Percentiles rank a stretch among this genome's conserved stretches.
phyloP scores from a whole-genome alignment of 2,113 vertebrate species.

The Stomatorhinus ivindoensis region DNA sequence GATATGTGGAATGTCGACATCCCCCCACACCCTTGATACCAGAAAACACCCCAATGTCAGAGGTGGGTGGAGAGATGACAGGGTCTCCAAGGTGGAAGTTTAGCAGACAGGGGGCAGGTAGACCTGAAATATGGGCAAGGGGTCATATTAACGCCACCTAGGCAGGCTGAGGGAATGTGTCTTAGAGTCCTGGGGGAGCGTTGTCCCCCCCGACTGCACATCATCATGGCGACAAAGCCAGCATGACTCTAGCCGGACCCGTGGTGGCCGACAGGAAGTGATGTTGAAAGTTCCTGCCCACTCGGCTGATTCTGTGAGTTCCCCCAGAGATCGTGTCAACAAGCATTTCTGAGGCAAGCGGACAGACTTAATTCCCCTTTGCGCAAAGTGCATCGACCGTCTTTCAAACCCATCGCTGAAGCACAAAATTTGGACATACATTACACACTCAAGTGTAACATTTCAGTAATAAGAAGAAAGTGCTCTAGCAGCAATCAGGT shows the following conservation, averaged over 20 bases:
- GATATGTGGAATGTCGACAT: background rate
- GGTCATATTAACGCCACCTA: conserved; percentile 31
- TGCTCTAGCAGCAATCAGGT: background rate
- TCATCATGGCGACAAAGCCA: background rate
- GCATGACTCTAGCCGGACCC: background rate
- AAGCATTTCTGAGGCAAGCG: background rate
- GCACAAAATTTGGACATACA: background rate
- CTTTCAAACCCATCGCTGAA: background rate
- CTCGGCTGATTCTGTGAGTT: background rate
- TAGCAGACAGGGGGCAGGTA: background rate
- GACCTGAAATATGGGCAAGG: conserved; percentile 26
- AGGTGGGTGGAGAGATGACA: background rate
- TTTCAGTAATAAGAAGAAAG: background rate
- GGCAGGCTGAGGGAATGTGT: background rate
- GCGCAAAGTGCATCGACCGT: background rate
- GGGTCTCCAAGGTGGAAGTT: background rate
- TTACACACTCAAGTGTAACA: background rate
- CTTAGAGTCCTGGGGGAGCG: background rate
- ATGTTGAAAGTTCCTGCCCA: background rate
- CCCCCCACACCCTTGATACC: background rate
- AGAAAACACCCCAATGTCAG: background rate
- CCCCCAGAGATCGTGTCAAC: background rate
- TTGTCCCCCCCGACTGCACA: background rate
- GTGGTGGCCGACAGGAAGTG: background rate
- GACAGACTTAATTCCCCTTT: background rate